Evolutionary conservation across 2,797 vertebrate species (phyloP).

Genomic region (Erpetoichthys calabaricus): DNA sequence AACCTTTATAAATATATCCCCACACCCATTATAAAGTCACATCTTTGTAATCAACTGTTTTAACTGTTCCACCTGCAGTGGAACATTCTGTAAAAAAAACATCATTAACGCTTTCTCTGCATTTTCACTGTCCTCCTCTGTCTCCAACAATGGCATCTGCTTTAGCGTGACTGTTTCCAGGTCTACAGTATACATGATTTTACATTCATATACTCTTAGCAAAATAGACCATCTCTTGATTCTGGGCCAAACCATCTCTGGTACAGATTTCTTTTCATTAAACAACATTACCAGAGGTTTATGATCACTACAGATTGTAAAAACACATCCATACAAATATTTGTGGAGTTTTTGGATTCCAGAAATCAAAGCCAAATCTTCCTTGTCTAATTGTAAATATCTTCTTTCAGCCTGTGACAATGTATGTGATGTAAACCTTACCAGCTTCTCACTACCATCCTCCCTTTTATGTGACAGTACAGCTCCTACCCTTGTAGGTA

Average conservation of each 20-base stretch:
- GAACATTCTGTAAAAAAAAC: background rate
- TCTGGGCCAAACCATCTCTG: background rate
- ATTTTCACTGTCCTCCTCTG: background rate
- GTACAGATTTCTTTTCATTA: background rate
- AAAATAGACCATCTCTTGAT: background rate
- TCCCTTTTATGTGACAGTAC: background rate
- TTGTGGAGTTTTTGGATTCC: background rate
- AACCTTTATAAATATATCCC: no score
- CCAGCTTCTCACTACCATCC: no score
- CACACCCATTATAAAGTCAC: no score
- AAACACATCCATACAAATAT: background rate
- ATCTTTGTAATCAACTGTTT: background rate
- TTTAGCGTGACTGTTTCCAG: background rate
- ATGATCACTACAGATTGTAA: background rate
- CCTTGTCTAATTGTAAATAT: background rate
- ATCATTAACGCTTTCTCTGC: background rate
- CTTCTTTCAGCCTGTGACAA: background rate
- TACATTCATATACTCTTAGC: background rate
- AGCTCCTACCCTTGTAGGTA: background rate
- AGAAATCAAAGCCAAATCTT: background rate
- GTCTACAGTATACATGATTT: background rate
- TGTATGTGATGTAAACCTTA: background rate
- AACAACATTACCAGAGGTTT: background rate
- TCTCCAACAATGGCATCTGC: background rate
- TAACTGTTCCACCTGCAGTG: background rate